Evolutionary conservation across 2,113 vertebrate genomes (phyloP), one percentile per base, ranked within the genome.

Genomic region (Megatriorchis doriae): DNA sequence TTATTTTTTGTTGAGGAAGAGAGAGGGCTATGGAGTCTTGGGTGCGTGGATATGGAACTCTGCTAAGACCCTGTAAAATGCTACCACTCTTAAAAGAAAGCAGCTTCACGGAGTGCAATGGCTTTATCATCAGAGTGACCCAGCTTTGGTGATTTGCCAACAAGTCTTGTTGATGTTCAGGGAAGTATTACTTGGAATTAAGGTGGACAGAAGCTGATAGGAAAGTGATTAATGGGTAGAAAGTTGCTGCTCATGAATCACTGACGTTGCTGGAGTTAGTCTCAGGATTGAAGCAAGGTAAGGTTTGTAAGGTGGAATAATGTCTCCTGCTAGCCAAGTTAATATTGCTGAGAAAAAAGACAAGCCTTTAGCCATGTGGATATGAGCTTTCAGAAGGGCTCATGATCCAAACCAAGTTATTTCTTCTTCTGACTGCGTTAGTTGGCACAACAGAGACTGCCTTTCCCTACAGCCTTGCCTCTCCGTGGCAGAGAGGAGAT

Each of bases 181-280:
- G 56, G 18, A 90, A 90, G 42, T 38, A 17, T 66, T 93, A 34
- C 94, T 94, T 75, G 70, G 31, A 72, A 72, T 92, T 80, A 92
- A 87, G 94, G 61, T 53, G 70, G 65, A 42, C 79, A 85, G 38
- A 79, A 87, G 21, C 25, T 65, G 47, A 56, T 81, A 81, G 25
- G 36, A 90, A 79, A 81, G n/a, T 1, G 10, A 67, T 94, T 86
- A 71, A 48, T 20, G 42, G 32, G 38, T 42, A 78, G 19, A 83
- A 90, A 43, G 53, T 29, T 78, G 42, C 34, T 90, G 53, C 74
- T 50, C 45, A 10, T 90, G 62, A 81, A 63, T 83, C 52, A 52
- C 23, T 58, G 29, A 63, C 16, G 16, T 70, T 5, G 10, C 16
- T 93, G 53, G 43, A 55, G 19, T 53, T 88, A 53, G 43, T 68